phyloP scores from a whole-genome alignment of 1,140 invertebrate genomes.

The Drosophila subobscura region DNA sequence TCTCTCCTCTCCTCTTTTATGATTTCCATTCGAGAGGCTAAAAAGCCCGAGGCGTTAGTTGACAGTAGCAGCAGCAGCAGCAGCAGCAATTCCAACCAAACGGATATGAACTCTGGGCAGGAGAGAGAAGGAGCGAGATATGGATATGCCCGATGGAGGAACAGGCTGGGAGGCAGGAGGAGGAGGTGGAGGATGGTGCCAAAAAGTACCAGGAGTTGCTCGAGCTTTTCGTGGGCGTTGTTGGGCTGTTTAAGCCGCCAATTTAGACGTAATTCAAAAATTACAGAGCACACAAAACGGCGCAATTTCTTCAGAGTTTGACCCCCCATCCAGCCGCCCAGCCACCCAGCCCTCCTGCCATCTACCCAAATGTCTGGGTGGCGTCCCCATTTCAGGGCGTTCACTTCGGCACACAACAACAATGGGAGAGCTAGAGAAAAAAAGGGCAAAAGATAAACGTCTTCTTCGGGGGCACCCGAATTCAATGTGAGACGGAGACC shows the following conservation, averaged over 20 bases:
- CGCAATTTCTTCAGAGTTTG: conserved; percentile 48
- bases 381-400: conserved; percentile 24
- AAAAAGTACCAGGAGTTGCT: too few relatives aligned
- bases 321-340: conserved; percentile 3
- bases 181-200: too few relatives aligned
- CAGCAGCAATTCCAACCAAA: background rate
- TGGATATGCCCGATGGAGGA: background rate
- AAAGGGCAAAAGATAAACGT: conserved; percentile 66
- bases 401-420: conserved; percentile 7
- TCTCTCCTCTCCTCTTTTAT: background rate
- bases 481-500: conserved; percentile 41
- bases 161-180: background rate
- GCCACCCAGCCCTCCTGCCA: background rate
- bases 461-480: conserved; percentile 31
- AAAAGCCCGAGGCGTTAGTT: conserved; percentile 71
- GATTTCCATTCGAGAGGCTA: conserved; percentile 22
- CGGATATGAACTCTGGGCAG: conserved; percentile 1
- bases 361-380: background rate
- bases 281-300: conserved; percentile 64
- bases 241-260: conserved; percentile 47
- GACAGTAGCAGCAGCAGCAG: conserved; percentile 58
- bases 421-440: conserved; percentile 16
- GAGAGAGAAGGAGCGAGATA: background rate
- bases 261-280: conserved; percentile 77
- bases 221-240: conserved; percentile 22